phyloP scores from a whole-genome alignment of 1,140 invertebrate species.

The Macrobrachium rosenbergii region DNA sequence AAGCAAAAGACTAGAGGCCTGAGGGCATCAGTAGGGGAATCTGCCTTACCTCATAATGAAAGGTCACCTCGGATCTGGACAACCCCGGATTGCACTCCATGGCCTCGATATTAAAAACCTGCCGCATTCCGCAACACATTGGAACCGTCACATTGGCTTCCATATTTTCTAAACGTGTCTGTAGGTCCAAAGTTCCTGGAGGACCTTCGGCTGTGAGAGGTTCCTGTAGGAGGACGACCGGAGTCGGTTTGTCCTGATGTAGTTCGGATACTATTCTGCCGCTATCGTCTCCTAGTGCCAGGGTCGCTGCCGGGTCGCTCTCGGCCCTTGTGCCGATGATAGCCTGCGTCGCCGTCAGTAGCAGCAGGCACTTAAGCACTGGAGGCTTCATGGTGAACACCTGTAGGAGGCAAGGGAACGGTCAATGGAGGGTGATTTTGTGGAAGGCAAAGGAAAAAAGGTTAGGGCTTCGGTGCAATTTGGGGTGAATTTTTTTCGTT shows the following conservation, averaged over 20 bases:
- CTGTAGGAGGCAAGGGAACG: too few species aligned
- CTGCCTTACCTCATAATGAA: constrained; percentile 26
- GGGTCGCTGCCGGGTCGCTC: too few species aligned
- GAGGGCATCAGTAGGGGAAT: background rate
- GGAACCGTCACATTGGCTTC: background rate
- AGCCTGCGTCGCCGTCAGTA: too few species aligned
- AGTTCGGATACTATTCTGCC: background rate
- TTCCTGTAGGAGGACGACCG: too few species aligned
- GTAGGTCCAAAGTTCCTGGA: too few species aligned
- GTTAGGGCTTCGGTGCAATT: too few species aligned
- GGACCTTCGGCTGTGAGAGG: background rate
- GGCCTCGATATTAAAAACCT: constrained; percentile 10
- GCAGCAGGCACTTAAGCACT: too few species aligned
- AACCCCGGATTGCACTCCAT: constrained; percentile 27
- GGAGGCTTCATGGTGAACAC: too few species aligned
- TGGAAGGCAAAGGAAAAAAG: too few species aligned
- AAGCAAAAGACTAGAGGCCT: background rate
- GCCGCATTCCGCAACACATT: background rate
- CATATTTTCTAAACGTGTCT: background rate
- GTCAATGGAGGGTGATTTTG: too few species aligned
- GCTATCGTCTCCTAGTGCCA: background rate
- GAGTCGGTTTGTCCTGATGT: background rate
- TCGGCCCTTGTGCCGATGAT: too few species aligned
- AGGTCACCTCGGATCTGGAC: background rate
- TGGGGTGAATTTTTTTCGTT: too few species aligned